A percentile compares a stretch with the other conserved stretches of the same genome.
These are phyloP conservation scores for Eupithecia subfuscata DNA, from an alignment of 2,888 invertebrate genomes.

Conservation along the genomic window DNA sequence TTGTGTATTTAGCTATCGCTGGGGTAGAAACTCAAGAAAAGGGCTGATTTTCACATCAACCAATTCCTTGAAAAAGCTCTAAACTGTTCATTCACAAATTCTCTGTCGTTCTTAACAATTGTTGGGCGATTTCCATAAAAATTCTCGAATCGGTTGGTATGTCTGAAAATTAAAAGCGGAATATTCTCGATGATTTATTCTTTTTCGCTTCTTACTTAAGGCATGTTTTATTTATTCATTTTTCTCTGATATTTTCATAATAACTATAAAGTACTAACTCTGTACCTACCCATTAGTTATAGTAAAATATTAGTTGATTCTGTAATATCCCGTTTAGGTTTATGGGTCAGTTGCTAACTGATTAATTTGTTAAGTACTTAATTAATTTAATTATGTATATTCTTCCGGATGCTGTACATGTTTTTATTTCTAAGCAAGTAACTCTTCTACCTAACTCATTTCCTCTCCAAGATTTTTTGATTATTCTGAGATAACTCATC, in stretches of 20 bases:
- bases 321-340: too few species aligned
- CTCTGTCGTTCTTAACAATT: constrained; percentile 49
- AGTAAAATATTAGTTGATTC: too few species aligned
- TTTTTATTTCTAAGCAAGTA: too few species aligned
- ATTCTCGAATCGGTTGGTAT: constrained; percentile 32
- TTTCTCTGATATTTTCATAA: too few species aligned
- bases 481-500: not conserved
- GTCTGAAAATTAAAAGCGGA: constrained; percentile 19
- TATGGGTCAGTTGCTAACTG: not conserved
- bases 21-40: too few species aligned
- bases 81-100: constrained; percentile 56
- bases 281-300: too few species aligned
- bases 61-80: constrained; percentile 23
- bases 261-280: too few species aligned
- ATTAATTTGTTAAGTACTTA: not conserved
- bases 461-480: not conserved
- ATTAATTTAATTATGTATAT: not conserved
- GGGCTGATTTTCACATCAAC: too few species aligned
- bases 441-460: too few species aligned
- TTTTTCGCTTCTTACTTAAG: too few species aligned
- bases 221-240: too few species aligned
- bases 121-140: constrained; percentile 49
- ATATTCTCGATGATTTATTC: not conserved
- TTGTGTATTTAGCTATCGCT: too few species aligned
- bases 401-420: not conserved